Evolutionary conservation across 1,140 invertebrate genomes (phyloP), one percentile per base, ranked within the genome.

Genomic region (Acromyrmex echinatior): DNA sequence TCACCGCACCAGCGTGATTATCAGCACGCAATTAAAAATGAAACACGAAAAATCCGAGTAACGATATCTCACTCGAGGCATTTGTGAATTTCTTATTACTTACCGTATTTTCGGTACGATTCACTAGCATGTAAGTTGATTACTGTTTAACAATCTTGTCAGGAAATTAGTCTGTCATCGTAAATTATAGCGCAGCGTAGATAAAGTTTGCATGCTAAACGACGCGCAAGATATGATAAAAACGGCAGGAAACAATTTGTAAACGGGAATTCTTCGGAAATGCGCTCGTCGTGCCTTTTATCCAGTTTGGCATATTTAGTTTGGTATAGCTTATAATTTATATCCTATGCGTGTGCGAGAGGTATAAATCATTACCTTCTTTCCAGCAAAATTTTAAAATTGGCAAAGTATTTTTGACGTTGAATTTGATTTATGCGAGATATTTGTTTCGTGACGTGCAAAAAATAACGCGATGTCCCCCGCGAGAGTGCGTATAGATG

Each of bases 91-190:
- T 73, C 25, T 31, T 35, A 56, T 62, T 49, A 16, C 28, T 76
- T 76, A 45, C 3, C 58, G 12, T 39, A 74, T 76, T 84, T 84
- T 84, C n/a, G 31, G 39, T 28, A 39, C 63, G 10, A 71, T 21
- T 85, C 49, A 49, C 74, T 79, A 25, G 58, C 60, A 66, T 18
- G 49, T 21, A 31, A 62, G 70, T 63, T 84, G 74, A 84, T 84
- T 84, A 63, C 39, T 45, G 28, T 56, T 25, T 68, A 63, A 84
- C 70, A 76, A 76, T 84, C 70, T 28, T 63, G 80, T 35, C 80
- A 49, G 70, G 80, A 84, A 76, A 84, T 84, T 76, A 84, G 70
- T 45, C 56, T 84, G 80, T 84, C 80, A 49, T 84, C 70, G 56
- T 76, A 84, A 84, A 84, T 84, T 76, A 63, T 62, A 56, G 56